Evolutionary conservation across 2,888 invertebrate species (phyloP), one percentile per base, ranked within the genome.

Genomic region (Allygus modestus): DNA sequence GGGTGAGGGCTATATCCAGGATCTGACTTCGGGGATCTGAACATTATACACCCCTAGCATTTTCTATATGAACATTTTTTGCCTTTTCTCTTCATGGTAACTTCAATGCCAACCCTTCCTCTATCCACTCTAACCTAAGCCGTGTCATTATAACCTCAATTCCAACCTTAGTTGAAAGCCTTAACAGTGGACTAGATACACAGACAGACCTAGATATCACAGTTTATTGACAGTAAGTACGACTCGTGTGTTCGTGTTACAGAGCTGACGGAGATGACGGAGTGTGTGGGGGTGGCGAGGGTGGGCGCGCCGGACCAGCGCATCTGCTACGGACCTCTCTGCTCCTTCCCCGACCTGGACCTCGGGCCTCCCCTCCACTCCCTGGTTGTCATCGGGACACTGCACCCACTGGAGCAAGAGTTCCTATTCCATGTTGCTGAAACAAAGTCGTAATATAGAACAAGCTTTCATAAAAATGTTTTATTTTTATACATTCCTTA

Each of bases 301-400:
- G 95, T 99, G 41, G 99, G 99, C 15, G 95, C 97, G 85, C 93
- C 94, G 20, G 94, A 95, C 89, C 97, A 98, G 91, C 91, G 93
- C 89, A 97, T 99, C 88, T 91, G 93, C 17, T 95, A 94, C 54
- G 94, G 94, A 89, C 92, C 95, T 12, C 91, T 99, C 86, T 90
- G 92, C 86, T 93, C 95, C 87, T 96, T 99, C 96, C 91, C 92
- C 79, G 89, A 91, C 26, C 90, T 91, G 69, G 94, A 96, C 89
- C 92, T 99, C 86, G 99, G 99, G 4, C 92, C 93, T 51, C 99
- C 99, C 0, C 92, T 99, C 65, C 99, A 99, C 91, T 99, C 98
- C 65, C 92, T 99, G 65, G 95, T 99, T 82, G 95, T 99, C 89
- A 95, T 97, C 85, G 96, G 96, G 58, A 92, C 94, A 87, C 92